Evolutionary conservation across 2,797 vertebrate species (phyloP), one percentile per base, ranked within the genome.

Genomic region (Clamator glandarius): DNA sequence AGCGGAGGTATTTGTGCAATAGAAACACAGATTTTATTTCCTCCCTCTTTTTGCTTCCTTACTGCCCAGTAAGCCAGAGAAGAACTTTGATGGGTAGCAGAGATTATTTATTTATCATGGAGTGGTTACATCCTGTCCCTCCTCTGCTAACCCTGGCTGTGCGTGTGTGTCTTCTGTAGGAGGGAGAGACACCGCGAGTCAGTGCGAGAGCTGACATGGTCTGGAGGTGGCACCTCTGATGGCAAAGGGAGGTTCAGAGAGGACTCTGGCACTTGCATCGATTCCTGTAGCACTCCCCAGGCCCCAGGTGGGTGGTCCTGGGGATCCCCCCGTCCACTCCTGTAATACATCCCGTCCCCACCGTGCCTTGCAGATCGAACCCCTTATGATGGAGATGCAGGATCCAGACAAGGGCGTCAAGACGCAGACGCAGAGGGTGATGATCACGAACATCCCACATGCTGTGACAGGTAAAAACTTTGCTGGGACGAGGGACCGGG

Each of bases 341-440:
- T 48, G 31, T 85, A 16, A 68, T 1, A 33, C 9, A 3, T 6
- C 46, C 50, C 4, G 0, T 57, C 36, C 48, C 12, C 4, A 4
- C 57, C 36, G 1, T 95, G 62, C 94, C 42, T 95, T 98, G 73
- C 98, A 99, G 99, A 98, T 99, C 0, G 99, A 99, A 94, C 95
- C 96, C 0, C 97, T 99, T 8, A 94, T 99, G 95, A 97, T 99
- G 97, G 99, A 99, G 97, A 99, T 99, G 99, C 99, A 99, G 97
- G 98, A 98, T 91, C 98, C 98, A 9, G 98, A 98, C 42, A 97
- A 96, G 0, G 99, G 99, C 61, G 97, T 99, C 46, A 99, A 98
- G 95, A 98, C 97, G 0, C 99, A 99, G 94, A 98, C 97, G 1
- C 99, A 99, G 97, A 98, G 98, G 36, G 98, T 99, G 95, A 98